Evolutionary conservation across 2,113 vertebrate genomes (phyloP).

Genomic region (Ammodramus savannarum): DNA sequence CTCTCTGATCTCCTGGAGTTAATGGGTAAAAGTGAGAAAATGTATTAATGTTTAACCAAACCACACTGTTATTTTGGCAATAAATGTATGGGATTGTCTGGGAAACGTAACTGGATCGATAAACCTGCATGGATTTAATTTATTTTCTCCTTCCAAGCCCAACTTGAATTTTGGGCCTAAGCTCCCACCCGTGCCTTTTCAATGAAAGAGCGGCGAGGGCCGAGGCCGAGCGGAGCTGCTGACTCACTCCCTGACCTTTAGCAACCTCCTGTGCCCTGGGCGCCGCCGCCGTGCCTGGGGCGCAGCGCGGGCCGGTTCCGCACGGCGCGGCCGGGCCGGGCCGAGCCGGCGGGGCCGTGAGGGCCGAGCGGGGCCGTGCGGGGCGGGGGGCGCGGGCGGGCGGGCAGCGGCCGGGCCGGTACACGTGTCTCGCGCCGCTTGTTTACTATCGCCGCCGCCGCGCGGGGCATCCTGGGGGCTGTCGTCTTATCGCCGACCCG

Average conservation of each 20-base stretch:
- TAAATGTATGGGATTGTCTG: rapidly evolving
- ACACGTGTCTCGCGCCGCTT: slow-evolving; percentile 77
- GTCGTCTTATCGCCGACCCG: slow-evolving; percentile 25
- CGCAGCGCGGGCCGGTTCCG: neutral
- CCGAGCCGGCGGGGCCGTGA: too few species aligned
- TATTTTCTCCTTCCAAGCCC: too few species aligned
- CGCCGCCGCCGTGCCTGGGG: neutral
- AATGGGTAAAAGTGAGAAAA: neutral
- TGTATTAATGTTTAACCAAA: rapidly evolving
- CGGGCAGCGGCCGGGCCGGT: neutral
- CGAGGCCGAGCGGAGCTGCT: neutral
- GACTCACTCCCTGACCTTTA: slow-evolving; percentile 30
- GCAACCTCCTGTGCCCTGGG: neutral
- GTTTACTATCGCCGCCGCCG: slow-evolving; percentile 73
- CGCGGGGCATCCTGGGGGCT: slow-evolving; percentile 54
- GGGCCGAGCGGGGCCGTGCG: too few species aligned
- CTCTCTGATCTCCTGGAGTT: neutral
- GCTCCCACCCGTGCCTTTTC: rapidly evolving
- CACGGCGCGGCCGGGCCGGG: rapidly evolving
- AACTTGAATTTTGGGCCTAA: neutral
- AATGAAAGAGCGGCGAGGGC: rapidly evolving
- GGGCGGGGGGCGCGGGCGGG: neutral
- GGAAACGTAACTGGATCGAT: rapidly evolving
- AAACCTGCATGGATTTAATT: neutral
- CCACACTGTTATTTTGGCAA: neutral